A percentile compares a stretch with the other conserved stretches of the same genome.
These are phyloP conservation scores for Andrena flavipes DNA, from an alignment of 2,888 invertebrate genomes.

Conservation along the genomic window DNA sequence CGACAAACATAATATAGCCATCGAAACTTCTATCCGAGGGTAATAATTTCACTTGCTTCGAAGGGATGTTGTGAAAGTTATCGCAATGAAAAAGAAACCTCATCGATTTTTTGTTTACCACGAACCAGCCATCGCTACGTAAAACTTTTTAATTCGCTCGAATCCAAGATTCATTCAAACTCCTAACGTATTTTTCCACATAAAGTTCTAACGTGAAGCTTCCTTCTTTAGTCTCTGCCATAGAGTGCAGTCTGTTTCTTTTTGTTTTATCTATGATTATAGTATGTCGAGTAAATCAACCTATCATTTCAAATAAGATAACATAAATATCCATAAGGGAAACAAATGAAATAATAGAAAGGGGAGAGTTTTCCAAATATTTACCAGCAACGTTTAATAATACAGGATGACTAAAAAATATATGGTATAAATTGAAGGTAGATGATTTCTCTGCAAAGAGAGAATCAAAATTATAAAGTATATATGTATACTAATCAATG, in stretches of 20 bases:
- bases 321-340: too few relatives aligned
- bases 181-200: background rate
- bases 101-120: slow-evolving; percentile 6
- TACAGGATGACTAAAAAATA: too few relatives aligned
- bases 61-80: slow-evolving; percentile 21
- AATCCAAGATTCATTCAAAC: slow-evolving; percentile 1
- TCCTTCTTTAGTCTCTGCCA: background rate
- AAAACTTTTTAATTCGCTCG: slow-evolving; percentile 9
- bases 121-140: background rate
- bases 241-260: background rate
- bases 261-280: background rate
- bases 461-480: too few relatives aligned
- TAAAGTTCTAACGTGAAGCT: background rate
- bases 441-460: too few relatives aligned
- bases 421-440: too few relatives aligned
- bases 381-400: too few relatives aligned
- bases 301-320: too few relatives aligned
- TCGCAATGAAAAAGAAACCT: slow-evolving; percentile 7
- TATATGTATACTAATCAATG: too few relatives aligned
- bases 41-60: slow-evolving; percentile 19
- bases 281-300: background rate
- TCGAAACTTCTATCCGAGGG: slow-evolving; percentile 18
- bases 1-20: slow-evolving; percentile 14
- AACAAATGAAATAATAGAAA: too few relatives aligned
- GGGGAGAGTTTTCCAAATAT: too few relatives aligned